Evolutionary conservation across 2,113 vertebrate genomes (phyloP).

Genomic region (Rhombomys opimus): DNA sequence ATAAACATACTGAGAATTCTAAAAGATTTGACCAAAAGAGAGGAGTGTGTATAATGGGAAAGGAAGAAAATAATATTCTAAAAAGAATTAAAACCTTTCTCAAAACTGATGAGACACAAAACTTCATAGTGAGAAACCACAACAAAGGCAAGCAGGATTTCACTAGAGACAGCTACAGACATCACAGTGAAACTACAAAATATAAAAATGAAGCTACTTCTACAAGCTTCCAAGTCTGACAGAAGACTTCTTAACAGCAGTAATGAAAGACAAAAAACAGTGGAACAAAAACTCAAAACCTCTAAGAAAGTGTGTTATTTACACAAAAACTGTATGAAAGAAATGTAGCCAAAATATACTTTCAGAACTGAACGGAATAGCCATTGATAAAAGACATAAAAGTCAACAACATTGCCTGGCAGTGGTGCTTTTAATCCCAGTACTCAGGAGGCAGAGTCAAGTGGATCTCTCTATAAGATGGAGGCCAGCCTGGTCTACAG

Average conservation of each 20-base stretch:
- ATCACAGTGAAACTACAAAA: constrained; percentile 5
- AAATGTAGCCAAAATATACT: constrained; percentile 22
- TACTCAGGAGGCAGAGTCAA: too few species aligned
- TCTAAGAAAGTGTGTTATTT: not conserved
- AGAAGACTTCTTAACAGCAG: constrained; percentile 20
- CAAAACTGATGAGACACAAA: not conserved
- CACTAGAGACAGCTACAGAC: not conserved
- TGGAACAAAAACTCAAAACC: constrained; percentile 22
- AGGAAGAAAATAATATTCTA: not conserved
- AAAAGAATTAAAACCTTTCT: constrained; percentile 46
- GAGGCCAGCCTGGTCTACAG: too few species aligned
- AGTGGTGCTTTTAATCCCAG: too few species aligned
- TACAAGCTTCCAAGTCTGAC: constrained; percentile 1
- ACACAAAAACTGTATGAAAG: not conserved
- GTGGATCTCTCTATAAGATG: too few species aligned
- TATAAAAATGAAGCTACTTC: not conserved
- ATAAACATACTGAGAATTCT: constrained; percentile 5
- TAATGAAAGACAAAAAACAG: constrained; percentile 27
- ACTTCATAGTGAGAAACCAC: constrained; percentile 33
- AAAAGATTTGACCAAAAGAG: constrained; percentile 11
- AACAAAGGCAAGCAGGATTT: not conserved
- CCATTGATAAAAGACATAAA: not conserved
- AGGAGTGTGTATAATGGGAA: not conserved
- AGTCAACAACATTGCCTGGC: not conserved
- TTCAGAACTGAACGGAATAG: constrained; percentile 20